Evolutionary conservation across 2,797 vertebrate species (phyloP), one percentile per base, ranked within the genome.

Genomic region (Falco naumanni): DNA sequence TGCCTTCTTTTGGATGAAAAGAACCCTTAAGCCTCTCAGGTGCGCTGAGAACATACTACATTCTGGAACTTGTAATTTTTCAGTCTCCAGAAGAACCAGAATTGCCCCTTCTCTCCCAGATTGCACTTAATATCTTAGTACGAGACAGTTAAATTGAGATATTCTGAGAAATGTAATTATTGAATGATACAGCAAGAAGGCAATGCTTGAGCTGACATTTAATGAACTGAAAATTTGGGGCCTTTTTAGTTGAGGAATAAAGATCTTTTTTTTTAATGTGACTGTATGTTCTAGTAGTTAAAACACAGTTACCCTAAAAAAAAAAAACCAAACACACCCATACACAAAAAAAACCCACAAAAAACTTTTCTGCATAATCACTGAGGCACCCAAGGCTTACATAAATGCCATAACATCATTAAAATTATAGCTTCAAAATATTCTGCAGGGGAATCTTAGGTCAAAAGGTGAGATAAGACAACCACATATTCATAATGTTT

Each of bases 391-490:
- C 68, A 89, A 72, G 29, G 56, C 18, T 87, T 70, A 90, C 93
- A 90, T 66, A 81, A 84, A 88, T 39, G 39, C 37, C n/a, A 53
- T 71, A 86, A 82, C 47, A 77, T 26, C 63, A 72, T 81, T 84
- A 85, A 90, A 92, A 91, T 68, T 33, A 61, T 5, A 8, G 53
- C 22, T 93, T 94, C 53, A 92, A 90, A 93, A 79, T n/a, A 72
- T 22, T 59, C 66, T 34, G 33, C 51, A 95, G 43, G 66, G 61
- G 41, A 92, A 84, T 79, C 34, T 64, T 76, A 74, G 48, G 78
- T 92, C 81, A 91, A 82, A 92, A 88, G 70, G 63, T 69, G 34
- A 56, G 33, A 68, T 19, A 18, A 74, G 43, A 86, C 84, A 48
- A 79, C 9, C 37, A 63, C 22, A 26, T 11, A 47, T 87, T 4